phyloP scores from a whole-genome alignment of 2,888 invertebrate genomes.

The Minunthozetes semirufus region DNA sequence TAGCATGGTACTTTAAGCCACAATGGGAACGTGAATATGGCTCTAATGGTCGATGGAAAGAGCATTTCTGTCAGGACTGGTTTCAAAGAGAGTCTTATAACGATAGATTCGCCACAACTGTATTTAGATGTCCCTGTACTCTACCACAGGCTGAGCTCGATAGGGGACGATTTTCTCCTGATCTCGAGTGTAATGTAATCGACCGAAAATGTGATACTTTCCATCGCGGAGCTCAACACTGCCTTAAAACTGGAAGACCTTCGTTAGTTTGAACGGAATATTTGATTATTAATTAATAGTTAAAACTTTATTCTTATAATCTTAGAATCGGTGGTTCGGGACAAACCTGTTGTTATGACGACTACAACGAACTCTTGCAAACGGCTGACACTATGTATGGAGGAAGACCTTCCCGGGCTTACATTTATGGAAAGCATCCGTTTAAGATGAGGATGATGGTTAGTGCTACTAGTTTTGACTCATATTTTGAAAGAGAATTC shows the following conservation, averaged over 20 bases:
- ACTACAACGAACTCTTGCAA: constrained; percentile 79
- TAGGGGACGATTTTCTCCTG: constrained; percentile 84
- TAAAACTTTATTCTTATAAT: background rate
- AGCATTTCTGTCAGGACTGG: constrained; percentile 81
- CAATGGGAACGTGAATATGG: constrained; percentile 81
- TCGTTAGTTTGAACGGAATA: constrained; percentile 64
- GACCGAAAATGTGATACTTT: constrained; percentile 81
- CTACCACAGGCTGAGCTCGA: constrained; percentile 82
- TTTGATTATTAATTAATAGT: background rate
- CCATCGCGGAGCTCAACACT: constrained; percentile 83
- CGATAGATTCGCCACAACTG: constrained; percentile 61
- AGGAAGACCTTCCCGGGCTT: constrained; percentile 55
- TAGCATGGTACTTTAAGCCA: constrained; percentile 83
- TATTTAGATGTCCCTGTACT: constrained; percentile 71
- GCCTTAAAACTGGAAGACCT: constrained; percentile 81
- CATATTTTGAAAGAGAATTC: background rate
- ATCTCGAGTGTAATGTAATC: constrained; percentile 61
- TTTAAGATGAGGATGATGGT: constrained; percentile 43
- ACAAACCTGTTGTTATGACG: constrained; percentile 96
- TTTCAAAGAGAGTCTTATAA: constrained; percentile 69
- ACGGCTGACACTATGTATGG: constrained; percentile 95
- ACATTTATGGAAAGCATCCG: constrained; percentile 43
- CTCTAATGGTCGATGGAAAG: constrained; percentile 62
- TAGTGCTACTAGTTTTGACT: background rate
- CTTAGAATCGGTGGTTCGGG: constrained; percentile 76